Percentiles rank a stretch among this genome's conserved stretches.
Evolutionary conservation across 2,888 invertebrate genomes (phyloP).

Genomic region (Nomada fucata): DNA sequence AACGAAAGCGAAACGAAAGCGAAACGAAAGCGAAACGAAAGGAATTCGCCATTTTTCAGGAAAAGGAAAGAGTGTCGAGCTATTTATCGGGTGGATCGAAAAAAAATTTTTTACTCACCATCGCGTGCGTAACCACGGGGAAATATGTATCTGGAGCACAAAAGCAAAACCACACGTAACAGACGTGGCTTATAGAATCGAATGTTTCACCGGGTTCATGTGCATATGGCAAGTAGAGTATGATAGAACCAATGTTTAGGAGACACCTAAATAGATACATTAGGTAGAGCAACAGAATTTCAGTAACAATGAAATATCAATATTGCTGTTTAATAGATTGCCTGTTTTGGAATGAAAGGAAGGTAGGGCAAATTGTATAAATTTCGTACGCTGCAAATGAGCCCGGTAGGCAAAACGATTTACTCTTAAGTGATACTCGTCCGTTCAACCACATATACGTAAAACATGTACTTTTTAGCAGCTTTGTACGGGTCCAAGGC

Average conservation of each 20-base stretch:
- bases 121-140: background rate
- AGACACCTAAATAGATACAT: no score
- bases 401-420: slow-evolving; percentile 34
- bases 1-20: background rate
- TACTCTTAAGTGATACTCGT: slow-evolving; percentile 52
- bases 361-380: background rate
- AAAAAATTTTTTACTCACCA: slow-evolving; percentile 5
- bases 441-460: slow-evolving; percentile 65
- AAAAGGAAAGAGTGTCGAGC: background rate
- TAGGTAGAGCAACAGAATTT: no score
- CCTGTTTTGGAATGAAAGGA: no score
- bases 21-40: background rate
- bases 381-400: slow-evolving; percentile 15
- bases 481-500: slow-evolving; percentile 43
- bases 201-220: slow-evolving; percentile 4
- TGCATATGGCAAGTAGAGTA: background rate
- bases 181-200: slow-evolving; percentile 3
- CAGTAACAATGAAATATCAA: background rate
- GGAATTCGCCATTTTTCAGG: no score
- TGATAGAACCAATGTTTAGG: background rate
- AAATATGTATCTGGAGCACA: slow-evolving; percentile 16
- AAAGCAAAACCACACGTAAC: slow-evolving; percentile 14
- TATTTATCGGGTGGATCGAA: background rate
- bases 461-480: slow-evolving; percentile 59
- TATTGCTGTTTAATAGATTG: no score